These are phyloP conservation scores for Cryptotermes secundus DNA, from an alignment of 1,140 invertebrate genomes.

Conservation along the genomic window DNA sequence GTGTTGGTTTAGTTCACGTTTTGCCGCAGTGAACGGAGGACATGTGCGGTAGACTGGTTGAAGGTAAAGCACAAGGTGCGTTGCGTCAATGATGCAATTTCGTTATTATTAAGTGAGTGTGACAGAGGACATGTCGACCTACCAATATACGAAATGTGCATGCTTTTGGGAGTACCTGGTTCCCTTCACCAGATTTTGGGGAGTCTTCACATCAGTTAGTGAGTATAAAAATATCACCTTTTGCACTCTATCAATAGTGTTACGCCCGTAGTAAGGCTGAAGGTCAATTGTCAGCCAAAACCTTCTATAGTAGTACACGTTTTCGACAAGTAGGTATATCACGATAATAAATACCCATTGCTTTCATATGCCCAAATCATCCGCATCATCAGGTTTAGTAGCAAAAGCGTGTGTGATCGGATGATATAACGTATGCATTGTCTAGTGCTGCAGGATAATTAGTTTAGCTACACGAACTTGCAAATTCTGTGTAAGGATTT, in stretches of 20 bases:
- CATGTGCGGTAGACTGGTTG: background rate
- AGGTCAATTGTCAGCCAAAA: too few species aligned
- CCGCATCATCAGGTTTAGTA: too few species aligned
- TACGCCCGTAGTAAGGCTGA: too few species aligned
- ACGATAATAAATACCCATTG: too few species aligned
- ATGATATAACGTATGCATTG: too few species aligned
- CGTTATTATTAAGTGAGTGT: background rate
- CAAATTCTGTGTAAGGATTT: too few species aligned
- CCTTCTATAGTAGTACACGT: background rate
- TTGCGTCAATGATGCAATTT: background rate
- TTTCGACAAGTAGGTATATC: background rate
- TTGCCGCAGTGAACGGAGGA: background rate
- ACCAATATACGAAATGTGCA: constrained; percentile 30
- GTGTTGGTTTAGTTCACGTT: constrained; percentile 10
- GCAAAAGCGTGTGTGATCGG: too few species aligned
- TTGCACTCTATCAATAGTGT: background rate
- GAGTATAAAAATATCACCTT: background rate
- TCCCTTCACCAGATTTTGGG: constrained; percentile 30
- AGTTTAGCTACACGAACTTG: too few species aligned
- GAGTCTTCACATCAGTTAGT: constrained; percentile 31
- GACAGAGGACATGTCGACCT: constrained; percentile 21
- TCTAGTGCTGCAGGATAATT: too few species aligned
- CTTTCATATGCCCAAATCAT: too few species aligned
- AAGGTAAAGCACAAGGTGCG: background rate
- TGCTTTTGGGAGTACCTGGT: constrained; percentile 32